Evolutionary conservation across 2,888 invertebrate species (phyloP).

Genomic region (Perizoma flavofasciatum): DNA sequence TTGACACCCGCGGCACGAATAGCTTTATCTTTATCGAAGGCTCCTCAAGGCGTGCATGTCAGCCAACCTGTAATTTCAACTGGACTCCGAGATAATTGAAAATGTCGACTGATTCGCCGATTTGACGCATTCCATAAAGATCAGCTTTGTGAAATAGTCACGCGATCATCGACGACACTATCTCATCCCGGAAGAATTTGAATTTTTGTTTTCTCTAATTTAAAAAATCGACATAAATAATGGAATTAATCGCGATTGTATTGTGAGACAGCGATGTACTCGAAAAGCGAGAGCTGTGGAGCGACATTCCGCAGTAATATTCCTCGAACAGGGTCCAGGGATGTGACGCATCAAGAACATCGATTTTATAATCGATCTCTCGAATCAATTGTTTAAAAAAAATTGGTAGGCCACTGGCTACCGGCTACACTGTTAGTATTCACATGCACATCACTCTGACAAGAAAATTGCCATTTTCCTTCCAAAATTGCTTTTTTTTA

Average conservation of each 20-base stretch:
- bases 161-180: slow-evolving; percentile 21
- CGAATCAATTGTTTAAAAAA: slow-evolving; percentile 7
- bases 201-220: slow-evolving; percentile 37
- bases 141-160: slow-evolving; percentile 16
- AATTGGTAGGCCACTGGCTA: slow-evolving; percentile 4
- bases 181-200: slow-evolving; percentile 20
- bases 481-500: slow-evolving; percentile 26
- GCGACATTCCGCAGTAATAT: slow-evolving; percentile 77
- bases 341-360: slow-evolving; percentile 45
- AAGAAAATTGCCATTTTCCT: slow-evolving; percentile 37
- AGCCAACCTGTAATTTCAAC: slow-evolving; percentile 56
- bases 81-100: slow-evolving; percentile 54
- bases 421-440: slow-evolving; percentile 21
- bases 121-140: slow-evolving; percentile 40
- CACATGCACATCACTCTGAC: slow-evolving; percentile 29
- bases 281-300: slow-evolving; percentile 74
- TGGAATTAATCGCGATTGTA: slow-evolving; percentile 41
- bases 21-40: slow-evolving; percentile 34
- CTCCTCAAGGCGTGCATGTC: slow-evolving; percentile 25
- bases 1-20: slow-evolving; percentile 61
- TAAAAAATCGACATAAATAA: slow-evolving; percentile 43
- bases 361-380: slow-evolving; percentile 55
- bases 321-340: slow-evolving; percentile 62
- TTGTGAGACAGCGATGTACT: slow-evolving; percentile 35
- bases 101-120: slow-evolving; percentile 41